phyloP scores from a whole-genome alignment of 2,113 vertebrate species.

The Aix galericulata region DNA sequence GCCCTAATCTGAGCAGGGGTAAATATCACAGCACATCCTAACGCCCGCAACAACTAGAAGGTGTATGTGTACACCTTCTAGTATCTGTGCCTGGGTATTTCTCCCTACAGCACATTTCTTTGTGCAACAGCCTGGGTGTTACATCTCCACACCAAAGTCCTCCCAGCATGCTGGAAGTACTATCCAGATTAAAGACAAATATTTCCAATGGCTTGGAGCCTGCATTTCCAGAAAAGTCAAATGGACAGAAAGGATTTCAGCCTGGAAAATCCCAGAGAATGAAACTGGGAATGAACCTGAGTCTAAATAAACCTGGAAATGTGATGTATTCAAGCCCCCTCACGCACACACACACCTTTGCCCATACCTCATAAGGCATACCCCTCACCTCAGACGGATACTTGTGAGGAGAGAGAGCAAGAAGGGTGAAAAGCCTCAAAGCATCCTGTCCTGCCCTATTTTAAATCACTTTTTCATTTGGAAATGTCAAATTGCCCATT shows the following conservation, averaged over 20 bases:
- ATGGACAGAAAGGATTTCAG: not conserved
- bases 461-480: not conserved
- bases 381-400: not conserved
- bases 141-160: not conserved
- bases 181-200: not conserved
- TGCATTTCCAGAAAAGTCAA: not conserved
- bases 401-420: not conserved
- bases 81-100: not conserved
- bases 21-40: not conserved
- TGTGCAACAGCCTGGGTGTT: not conserved
- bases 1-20: not conserved
- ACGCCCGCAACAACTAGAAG: not conserved
- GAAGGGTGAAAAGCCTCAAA: not conserved
- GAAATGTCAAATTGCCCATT: not conserved
- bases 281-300: not conserved
- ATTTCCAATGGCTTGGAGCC: not conserved
- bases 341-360: not conserved
- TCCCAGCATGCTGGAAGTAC: not conserved
- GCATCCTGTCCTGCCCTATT: not conserved
- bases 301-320: not conserved
- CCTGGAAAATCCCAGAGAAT: not conserved
- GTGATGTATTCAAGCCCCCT: rapidly evolving
- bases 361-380: not conserved
- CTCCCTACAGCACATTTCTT: not conserved
- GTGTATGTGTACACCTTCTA: too few species aligned